Conservation (phyloP, 2,888 invertebrate species). For the Cryptus armator region DNA sequence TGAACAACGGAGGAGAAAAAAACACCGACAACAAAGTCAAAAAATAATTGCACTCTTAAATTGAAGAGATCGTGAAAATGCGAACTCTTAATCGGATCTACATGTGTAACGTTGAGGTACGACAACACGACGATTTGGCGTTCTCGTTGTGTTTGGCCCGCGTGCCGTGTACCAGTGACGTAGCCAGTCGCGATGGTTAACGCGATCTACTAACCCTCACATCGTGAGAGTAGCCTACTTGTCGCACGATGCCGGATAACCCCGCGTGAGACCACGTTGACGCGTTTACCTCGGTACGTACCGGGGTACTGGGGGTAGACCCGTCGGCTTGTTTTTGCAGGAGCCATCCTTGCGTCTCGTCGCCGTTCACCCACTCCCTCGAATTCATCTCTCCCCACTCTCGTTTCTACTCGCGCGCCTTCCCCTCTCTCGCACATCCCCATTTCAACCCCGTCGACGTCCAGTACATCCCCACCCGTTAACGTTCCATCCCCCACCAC, state of each 20-base stretch:
- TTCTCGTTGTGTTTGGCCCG: conserved; percentile 43
- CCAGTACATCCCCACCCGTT: conserved; percentile 54
- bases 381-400: conserved; percentile 29
- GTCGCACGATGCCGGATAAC: conserved; percentile 49
- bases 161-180: conserved; percentile 51
- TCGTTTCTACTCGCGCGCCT: conserved; percentile 4
- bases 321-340: conserved; percentile 79
- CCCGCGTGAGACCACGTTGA: conserved; percentile 69
- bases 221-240: neutral
- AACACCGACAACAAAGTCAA: neutral
- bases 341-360: conserved; percentile 54
- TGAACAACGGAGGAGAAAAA: neutral
- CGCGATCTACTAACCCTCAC: conserved; percentile 28
- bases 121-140: neutral
- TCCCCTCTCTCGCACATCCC: conserved; percentile 48
- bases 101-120: neutral
- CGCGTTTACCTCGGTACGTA: conserved; percentile 75
- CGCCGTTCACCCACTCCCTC: conserved; percentile 29
- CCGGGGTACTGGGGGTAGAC: conserved; percentile 78
- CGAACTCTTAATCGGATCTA: neutral
- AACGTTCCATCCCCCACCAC: conserved; percentile 30
- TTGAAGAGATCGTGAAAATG: neutral
- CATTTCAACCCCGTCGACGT: conserved; percentile 56
- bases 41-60: neutral
- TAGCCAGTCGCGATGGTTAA: neutral